phyloP scores from a whole-genome alignment of 2,888 invertebrate genomes.

The Adineta ricciae region DNA sequence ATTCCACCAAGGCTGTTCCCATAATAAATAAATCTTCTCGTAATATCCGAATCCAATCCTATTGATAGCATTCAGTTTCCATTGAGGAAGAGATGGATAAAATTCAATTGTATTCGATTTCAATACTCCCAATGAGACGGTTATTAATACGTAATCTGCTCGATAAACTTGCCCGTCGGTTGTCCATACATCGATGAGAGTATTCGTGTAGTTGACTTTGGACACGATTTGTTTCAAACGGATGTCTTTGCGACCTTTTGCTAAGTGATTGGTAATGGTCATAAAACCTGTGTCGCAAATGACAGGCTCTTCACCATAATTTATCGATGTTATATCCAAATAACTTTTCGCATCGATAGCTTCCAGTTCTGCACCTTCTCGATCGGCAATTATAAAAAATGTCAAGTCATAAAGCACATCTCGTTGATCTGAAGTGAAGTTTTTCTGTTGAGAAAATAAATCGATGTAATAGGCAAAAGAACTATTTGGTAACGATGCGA shows the following conservation, averaged over 20 bases:
- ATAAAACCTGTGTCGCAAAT: not conserved
- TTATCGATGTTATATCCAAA: not conserved
- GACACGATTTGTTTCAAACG: not conserved
- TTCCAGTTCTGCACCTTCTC: not conserved
- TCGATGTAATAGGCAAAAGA: not conserved
- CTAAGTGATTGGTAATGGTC: not conserved
- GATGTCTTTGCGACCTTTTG: not conserved
- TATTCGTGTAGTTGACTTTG: not conserved
- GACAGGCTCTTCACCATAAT: not conserved
- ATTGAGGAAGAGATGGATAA: conserved; percentile 83
- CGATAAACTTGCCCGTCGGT: conserved; percentile 36
- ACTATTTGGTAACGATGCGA: not conserved
- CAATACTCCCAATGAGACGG: conserved; percentile 84
- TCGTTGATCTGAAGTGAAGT: not conserved
- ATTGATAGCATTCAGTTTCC: conserved; percentile 86
- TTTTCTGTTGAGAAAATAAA: not conserved
- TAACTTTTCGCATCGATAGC: not conserved
- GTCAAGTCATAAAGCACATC: not conserved
- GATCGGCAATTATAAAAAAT: not conserved
- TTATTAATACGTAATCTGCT: conserved; percentile 88
- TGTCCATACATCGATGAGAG: not conserved
- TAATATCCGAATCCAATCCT: conserved; percentile 89
- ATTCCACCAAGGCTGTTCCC: not conserved
- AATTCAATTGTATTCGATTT: conserved; percentile 56
- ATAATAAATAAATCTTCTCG: conserved; percentile 61